These are phyloP conservation scores for Papilio gigon DNA, from an alignment of 2,888 invertebrate species.

Conservation along the genomic window DNA sequence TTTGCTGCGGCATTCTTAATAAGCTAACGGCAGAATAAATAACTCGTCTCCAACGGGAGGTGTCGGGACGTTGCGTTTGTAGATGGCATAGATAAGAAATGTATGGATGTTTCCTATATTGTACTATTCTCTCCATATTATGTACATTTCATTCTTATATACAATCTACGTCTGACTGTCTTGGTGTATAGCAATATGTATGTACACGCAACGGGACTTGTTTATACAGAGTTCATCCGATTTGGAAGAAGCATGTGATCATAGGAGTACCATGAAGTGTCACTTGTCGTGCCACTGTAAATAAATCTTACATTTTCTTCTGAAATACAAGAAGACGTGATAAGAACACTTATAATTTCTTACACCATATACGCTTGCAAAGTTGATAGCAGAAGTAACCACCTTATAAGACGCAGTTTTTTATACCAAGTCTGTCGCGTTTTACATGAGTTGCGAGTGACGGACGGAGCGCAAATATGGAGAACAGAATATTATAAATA, in stretches of 20 bases:
- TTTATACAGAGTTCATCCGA: too few relatives aligned
- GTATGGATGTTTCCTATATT: neutral
- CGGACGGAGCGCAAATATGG: constrained; percentile 10
- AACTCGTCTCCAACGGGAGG: neutral
- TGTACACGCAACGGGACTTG: too few relatives aligned
- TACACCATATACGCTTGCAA: neutral
- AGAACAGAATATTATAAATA: constrained; percentile 25
- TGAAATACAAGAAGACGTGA: neutral
- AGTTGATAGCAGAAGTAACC: neutral
- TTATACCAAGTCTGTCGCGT: neutral
- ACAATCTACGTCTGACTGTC: neutral
- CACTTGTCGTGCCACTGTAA: too few relatives aligned
- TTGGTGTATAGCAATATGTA: too few relatives aligned
- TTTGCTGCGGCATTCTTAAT: neutral
- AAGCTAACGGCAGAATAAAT: neutral
- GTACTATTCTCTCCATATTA: neutral
- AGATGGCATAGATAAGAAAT: constrained; percentile 9
- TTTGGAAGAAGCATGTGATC: too few relatives aligned
- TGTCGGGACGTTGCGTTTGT: neutral
- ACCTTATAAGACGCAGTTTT: constrained; percentile 5
- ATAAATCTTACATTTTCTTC: neutral
- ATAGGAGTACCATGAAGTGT: too few relatives aligned
- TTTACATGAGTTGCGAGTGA: neutral
- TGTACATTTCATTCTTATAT: neutral
- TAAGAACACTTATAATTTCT: neutral